These are phyloP conservation scores for Aldrovandia affinis DNA, from an alignment of 2,797 vertebrate species.

Conservation along the genomic window DNA sequence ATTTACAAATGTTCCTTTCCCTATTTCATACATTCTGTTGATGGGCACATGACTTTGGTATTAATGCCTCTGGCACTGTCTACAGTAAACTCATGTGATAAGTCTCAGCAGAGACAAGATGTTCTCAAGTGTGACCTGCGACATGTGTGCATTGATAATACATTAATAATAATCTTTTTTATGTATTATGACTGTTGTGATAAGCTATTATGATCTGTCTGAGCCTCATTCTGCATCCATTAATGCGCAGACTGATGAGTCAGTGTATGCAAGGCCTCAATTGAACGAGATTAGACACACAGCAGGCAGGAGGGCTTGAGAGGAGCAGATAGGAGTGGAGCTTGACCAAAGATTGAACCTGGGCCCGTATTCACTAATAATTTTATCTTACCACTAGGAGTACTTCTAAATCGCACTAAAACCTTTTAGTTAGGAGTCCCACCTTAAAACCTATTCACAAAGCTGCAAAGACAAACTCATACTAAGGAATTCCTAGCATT, in stretches of 20 bases:
- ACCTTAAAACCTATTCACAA: too few species aligned
- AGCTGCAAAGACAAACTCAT: too few species aligned
- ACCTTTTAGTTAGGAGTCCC: too few species aligned
- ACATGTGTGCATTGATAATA: background rate
- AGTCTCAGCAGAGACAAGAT: slow-evolving; percentile 33
- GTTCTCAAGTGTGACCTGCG: slow-evolving; percentile 45
- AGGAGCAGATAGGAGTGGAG: background rate
- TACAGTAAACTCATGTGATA: background rate
- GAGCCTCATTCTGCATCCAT: slow-evolving; percentile 25
- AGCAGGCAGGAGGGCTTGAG: background rate
- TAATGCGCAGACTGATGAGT: slow-evolving; percentile 22
- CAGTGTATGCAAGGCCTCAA: slow-evolving; percentile 4
- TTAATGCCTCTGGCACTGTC: background rate
- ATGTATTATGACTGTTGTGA: slow-evolving; percentile 26
- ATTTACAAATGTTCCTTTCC: background rate
- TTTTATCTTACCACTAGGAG: too few species aligned
- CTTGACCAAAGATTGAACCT: background rate
- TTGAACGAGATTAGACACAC: slow-evolving; percentile 23
- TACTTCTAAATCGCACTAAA: too few species aligned
- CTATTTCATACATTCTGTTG: background rate
- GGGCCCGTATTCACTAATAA: too few species aligned
- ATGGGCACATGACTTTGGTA: background rate
- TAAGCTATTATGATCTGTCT: slow-evolving; percentile 44
- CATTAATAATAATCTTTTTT: slow-evolving; percentile 3
- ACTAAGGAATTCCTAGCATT: too few species aligned